Conservation (phyloP, 2,888 invertebrate species). For the Lathronympha strigana region DNA sequence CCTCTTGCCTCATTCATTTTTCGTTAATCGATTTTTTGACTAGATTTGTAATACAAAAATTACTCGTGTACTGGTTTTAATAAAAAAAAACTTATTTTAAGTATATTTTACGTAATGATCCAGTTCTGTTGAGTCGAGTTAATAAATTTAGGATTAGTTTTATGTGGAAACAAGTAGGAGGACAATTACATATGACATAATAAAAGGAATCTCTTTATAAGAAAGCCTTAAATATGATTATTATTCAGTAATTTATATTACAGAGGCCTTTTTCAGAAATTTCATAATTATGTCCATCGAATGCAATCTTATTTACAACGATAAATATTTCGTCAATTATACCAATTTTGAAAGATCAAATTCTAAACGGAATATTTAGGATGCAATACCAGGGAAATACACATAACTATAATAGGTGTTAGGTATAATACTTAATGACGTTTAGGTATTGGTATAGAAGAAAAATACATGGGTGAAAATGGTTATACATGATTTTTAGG, state of each 20-base stretch:
- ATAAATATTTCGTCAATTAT: neutral
- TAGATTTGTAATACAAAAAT: constrained; percentile 15
- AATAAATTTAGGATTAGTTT: neutral
- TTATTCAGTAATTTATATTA: constrained; percentile 14
- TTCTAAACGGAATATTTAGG: neutral
- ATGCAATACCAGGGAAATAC: constrained; percentile 2
- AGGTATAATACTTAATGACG: neutral
- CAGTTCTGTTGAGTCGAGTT: neutral
- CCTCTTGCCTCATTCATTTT: neutral
- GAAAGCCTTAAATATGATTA: neutral
- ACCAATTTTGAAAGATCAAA: neutral
- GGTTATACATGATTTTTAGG: constrained; percentile 29
- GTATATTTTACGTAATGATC: neutral
- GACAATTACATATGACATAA: neutral
- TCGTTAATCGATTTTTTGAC: constrained; percentile 15
- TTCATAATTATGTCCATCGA: constrained; percentile 3
- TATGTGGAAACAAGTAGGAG: neutral
- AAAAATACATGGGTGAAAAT: constrained; percentile 1
- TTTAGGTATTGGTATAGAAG: constrained; percentile 7
- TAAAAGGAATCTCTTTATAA: neutral
- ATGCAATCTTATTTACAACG: constrained; percentile 31
- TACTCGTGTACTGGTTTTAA: neutral
- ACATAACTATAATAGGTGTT: neutral
- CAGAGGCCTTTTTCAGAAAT: constrained; percentile 32
- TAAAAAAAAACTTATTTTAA: neutral